A percentile compares a stretch with the other conserved stretches of the same genome.
phyloP scores from a whole-genome alignment of 2,113 vertebrate species.

The Acrocephalus arundinaceus region DNA sequence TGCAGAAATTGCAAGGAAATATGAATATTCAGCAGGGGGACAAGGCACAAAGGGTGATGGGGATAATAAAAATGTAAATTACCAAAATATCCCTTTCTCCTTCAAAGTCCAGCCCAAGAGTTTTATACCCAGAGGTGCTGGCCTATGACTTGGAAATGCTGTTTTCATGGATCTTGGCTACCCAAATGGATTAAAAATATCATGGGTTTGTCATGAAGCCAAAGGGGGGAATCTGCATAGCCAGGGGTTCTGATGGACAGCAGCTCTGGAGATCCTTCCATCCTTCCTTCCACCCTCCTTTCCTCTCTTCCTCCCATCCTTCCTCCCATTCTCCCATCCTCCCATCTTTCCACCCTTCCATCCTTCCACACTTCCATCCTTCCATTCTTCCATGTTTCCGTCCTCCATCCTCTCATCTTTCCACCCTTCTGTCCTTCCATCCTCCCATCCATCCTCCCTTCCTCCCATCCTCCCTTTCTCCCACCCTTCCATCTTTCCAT shows the following conservation, averaged over 20 bases:
- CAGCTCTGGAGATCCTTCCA: not conserved
- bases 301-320: not conserved
- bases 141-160: not conserved
- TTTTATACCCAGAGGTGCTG: not conserved
- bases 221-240: rapidly evolving
- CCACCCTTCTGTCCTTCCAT: not conserved
- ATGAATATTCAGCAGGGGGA: not conserved
- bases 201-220: rapidly evolving
- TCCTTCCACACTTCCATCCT: not conserved
- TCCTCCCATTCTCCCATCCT: too few species aligned
- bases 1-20: not conserved
- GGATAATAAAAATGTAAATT: not conserved
- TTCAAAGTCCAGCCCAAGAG: not conserved
- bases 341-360: too few species aligned
- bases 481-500: rapidly evolving
- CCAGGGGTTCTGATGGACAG: rapidly evolving
- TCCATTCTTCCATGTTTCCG: not conserved
- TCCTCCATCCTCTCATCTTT: rapidly evolving
- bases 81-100: not conserved
- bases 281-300: not conserved
- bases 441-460: not conserved
- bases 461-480: rapidly evolving
- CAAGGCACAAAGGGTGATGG: not conserved
- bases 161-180: constrained; percentile 1
- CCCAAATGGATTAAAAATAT: constrained; percentile 6